Percentiles rank a stretch among this genome's conserved stretches.
These are phyloP conservation scores for Paguma larvata DNA, from an alignment of 2,797 vertebrate species.

Conservation along the genomic window DNA sequence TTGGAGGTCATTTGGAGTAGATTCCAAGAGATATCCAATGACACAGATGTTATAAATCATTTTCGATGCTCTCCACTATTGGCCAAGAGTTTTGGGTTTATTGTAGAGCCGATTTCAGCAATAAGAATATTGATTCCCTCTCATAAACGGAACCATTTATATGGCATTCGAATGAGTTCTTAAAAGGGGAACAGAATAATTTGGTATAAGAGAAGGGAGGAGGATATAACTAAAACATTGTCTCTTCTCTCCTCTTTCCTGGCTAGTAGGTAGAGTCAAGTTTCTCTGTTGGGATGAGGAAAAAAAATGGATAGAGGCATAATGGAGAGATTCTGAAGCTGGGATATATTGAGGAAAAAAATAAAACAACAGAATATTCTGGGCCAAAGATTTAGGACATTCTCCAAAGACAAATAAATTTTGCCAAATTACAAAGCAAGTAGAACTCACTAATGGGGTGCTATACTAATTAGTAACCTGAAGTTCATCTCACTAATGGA, in stretches of 20 bases:
- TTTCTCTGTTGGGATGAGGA: background rate
- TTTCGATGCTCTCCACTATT: background rate
- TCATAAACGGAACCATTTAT: background rate
- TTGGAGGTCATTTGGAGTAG: background rate
- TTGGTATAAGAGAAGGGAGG: background rate
- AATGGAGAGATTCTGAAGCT: background rate
- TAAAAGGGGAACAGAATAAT: background rate
- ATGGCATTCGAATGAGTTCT: background rate
- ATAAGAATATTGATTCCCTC: background rate
- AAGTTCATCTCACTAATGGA: conserved; percentile 62
- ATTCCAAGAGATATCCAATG: background rate
- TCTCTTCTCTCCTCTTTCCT: background rate
- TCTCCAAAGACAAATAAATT: conserved; percentile 58
- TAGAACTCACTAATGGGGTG: conserved; percentile 50
- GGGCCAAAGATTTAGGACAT: conserved; percentile 41
- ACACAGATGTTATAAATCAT: background rate
- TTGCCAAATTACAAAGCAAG: conserved; percentile 56
- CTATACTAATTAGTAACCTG: conserved; percentile 65
- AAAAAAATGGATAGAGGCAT: background rate
- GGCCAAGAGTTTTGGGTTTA: background rate
- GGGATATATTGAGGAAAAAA: background rate
- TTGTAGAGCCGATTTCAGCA: background rate
- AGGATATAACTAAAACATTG: background rate
- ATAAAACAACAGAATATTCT: background rate
- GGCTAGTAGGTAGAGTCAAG: background rate